Evolutionary conservation across 1,140 invertebrate genomes (phyloP), one percentile per base, ranked within the genome.

Genomic region (Hormaphis cornu): DNA sequence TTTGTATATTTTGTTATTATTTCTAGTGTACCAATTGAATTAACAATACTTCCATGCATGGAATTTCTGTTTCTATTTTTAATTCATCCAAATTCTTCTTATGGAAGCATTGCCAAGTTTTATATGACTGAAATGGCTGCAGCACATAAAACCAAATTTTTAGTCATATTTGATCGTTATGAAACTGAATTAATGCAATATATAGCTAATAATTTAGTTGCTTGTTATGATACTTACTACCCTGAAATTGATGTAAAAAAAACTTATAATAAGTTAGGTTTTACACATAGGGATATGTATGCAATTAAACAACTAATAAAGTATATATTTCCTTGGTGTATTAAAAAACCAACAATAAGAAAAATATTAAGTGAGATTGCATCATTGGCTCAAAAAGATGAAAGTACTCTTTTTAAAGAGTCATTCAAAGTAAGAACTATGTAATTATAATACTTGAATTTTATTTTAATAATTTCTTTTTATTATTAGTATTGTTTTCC

Each of bases 61-160:
- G 46, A 71, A 61, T 56, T 71, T 12, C 56, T 74, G 50, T 33
- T 75, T n/a, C 16, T 72, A 10, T 71, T 72, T 48, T 53, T 74
- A 40, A 54, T 61, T 9, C 74, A 75, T 70, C 73, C 72, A n/a
- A 44, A 37, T 18, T 71, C 70, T 7, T 22, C 26, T 16, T 44
- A 72, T 22, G 24, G 37, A 20, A 53, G n/a, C n/a, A 16, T 72
- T 14, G 74, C 58, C 30, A 71, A 71, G 30, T 46, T 71, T 35
- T 72, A 74, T 66, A 48, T 75, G 22, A 70, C 69, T 35, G 70
- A 72, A 69, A 73, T 75, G 12, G 74, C 74, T 16, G 48, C 69
- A 26, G 72, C 72, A 18, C 73, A 74, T 46, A 72, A 73, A 48
- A 52, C 69, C 26, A 72, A 58, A 28, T 53, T 74, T 26, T 52